A percentile compares a stretch with the other conserved stretches of the same genome.
Conservation (phyloP, 2,888 invertebrate genomes). For the Sinodicranocentrus sp. region DNA sequence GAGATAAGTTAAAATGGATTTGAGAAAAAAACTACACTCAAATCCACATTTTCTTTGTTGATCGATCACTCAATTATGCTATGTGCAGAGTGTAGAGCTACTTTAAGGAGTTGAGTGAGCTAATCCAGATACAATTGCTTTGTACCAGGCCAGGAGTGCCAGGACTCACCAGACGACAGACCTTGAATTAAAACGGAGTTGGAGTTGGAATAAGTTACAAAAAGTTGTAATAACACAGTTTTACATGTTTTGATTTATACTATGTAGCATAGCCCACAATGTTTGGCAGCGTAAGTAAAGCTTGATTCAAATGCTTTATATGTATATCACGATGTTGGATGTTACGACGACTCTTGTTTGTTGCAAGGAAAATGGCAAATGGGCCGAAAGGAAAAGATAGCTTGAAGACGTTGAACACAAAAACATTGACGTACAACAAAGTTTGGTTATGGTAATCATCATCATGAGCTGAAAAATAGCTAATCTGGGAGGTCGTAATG, state of each 20-base stretch:
- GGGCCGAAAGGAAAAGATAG: too few species aligned
- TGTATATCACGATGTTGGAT: too few species aligned
- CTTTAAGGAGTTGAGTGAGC: too few species aligned
- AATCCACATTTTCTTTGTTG: background rate
- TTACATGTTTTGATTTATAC: background rate
- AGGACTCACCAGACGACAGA: background rate
- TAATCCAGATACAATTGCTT: too few species aligned
- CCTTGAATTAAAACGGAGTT: background rate
- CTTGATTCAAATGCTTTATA: too few species aligned
- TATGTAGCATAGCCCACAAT: too few species aligned
- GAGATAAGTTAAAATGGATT: slow-evolving; percentile 14
- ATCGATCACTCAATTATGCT: background rate
- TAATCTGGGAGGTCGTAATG: slow-evolving; percentile 19
- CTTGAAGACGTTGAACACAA: too few species aligned
- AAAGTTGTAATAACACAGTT: background rate
- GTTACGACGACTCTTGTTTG: too few species aligned
- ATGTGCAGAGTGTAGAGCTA: background rate
- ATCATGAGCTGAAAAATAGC: background rate
- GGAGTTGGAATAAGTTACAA: background rate
- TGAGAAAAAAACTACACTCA: slow-evolving; percentile 1
- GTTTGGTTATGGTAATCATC: background rate
- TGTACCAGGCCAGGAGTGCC: background rate
- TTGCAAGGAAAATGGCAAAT: too few species aligned
- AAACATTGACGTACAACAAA: too few species aligned
- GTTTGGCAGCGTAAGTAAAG: too few species aligned